Evolutionary conservation across 2,888 invertebrate genomes (phyloP), one percentile per base, ranked within the genome.

Genomic region (Merodon equestris): DNA sequence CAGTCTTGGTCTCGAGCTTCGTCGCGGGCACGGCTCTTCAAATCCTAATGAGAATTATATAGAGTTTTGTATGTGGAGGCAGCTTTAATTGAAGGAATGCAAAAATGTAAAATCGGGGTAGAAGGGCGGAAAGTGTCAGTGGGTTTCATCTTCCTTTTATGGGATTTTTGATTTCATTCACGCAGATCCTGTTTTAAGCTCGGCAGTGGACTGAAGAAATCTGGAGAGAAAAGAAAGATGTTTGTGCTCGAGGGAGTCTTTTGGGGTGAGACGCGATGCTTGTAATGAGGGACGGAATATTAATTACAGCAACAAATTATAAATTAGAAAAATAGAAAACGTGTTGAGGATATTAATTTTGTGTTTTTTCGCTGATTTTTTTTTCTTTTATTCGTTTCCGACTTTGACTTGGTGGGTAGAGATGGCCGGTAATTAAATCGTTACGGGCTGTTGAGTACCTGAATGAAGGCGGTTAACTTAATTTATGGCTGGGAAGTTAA

Each of bases 11-110:
- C 12, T 9, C 3, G 10, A n/a, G 40, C 40, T n/a, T n/a, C n/a
- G n/a, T n/a, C n/a, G 40, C 5, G 3, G 27, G 27, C 7, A 7
- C 61, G 48, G 51, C 63, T 67, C 77, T 73, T 60, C 47, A 71
- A 76, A 54, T 60, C 74, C 79, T 79, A 79, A 79, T 79, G 79
- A 79, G 79, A 74, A 74, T 79, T 74, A 79, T 79, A 79, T 79
- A 74, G 79, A 79, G 74, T 68, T 70, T 74, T 74, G 74, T 79
- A 79, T 79, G 74, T 79, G 79, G 79, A 79, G 68, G 74, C 79
- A 79, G 68, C 79, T 79, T 79, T 79, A 79, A 79, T 79, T 74
- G 79, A 60, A 47, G 13, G 57, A 27, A 27, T 27, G 27, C 27
- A 27, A 27, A 4, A 27, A 27, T 27, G 27, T 2, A 7, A 27